A percentile compares a stretch with the other conserved stretches of the same genome.
phyloP scores from a whole-genome alignment of 2,797 vertebrate species.

The Orestias chungarensis region DNA sequence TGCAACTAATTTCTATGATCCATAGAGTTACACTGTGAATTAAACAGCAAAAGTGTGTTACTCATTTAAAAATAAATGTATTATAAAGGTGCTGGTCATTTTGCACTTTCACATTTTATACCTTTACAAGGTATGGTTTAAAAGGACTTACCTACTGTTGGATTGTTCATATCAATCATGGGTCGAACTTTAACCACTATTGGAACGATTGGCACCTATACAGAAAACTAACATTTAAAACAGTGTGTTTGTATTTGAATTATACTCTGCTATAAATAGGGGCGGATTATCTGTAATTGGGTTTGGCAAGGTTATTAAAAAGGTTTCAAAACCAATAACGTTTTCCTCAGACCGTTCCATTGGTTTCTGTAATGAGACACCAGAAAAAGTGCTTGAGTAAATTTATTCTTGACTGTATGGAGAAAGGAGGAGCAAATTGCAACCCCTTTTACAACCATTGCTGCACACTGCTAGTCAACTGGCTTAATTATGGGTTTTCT shows the following conservation, averaged over 20 bases:
- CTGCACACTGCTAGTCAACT: not conserved
- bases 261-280: not conserved
- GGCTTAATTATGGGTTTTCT: not conserved
- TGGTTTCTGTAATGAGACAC: not conserved
- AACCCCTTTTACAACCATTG: no score
- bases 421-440: not conserved
- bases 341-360: not conserved
- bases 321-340: not conserved
- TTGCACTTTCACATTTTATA: not conserved
- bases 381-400: not conserved
- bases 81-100: conserved; percentile 20
- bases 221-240: no score
- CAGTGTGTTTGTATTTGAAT: not conserved
- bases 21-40: not conserved
- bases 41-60: conserved; percentile 14
- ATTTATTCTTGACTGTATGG: not conserved
- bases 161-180: not conserved
- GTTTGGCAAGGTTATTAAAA: not conserved
- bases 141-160: not conserved
- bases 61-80: conserved; percentile 23
- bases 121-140: not conserved
- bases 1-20: conserved; percentile 5
- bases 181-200: not conserved
- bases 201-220: no score
- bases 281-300: not conserved